A percentile compares a stretch with the other conserved stretches of the same genome.
Conservation (phyloP, 1,140 invertebrate species). For the Himalopsyche phryganea region DNA sequence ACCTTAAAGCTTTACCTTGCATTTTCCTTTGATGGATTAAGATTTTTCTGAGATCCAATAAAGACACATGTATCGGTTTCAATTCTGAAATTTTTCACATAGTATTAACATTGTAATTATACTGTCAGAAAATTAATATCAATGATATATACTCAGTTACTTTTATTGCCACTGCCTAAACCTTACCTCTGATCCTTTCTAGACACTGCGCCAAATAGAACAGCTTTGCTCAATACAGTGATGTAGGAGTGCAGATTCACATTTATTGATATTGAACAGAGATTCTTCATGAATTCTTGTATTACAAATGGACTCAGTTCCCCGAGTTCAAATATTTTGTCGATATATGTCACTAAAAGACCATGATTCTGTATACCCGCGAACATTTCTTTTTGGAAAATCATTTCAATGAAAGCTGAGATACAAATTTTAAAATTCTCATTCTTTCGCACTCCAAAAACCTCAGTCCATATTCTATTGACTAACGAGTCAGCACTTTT, state of each 20-base stretch:
- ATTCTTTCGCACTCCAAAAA: slow-evolving; percentile 27
- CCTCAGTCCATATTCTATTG: slow-evolving; percentile 25
- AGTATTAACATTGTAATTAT: no score
- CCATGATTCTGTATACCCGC: slow-evolving; percentile 4
- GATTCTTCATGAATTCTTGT: slow-evolving; percentile 13
- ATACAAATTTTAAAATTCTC: slow-evolving; percentile 30
- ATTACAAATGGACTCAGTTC: slow-evolving; percentile 22
- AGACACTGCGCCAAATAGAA: slow-evolving; percentile 21
- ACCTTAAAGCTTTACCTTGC: no score
- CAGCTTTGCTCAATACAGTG: slow-evolving; percentile 9
- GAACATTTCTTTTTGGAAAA: slow-evolving; percentile 19
- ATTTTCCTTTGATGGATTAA: not conserved
- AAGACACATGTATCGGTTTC: not conserved
- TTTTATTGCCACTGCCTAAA: no score
- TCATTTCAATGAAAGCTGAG: slow-evolving; percentile 14
- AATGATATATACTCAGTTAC: no score
- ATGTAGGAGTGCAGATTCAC: slow-evolving; percentile 1
- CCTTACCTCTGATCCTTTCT: slow-evolving; percentile 32
- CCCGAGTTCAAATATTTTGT: slow-evolving; percentile 24
- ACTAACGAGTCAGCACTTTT: slow-evolving; percentile 6
- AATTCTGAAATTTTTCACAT: not conserved
- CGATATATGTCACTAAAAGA: slow-evolving; percentile 11
- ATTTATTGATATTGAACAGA: not conserved
- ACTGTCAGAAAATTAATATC: no score
- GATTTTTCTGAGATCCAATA: not conserved